These are phyloP conservation scores for Pelagia noctiluca DNA, from an alignment of 30 jellyfish, hydroid and myxozoan species.

Conservation along the genomic window DNA sequence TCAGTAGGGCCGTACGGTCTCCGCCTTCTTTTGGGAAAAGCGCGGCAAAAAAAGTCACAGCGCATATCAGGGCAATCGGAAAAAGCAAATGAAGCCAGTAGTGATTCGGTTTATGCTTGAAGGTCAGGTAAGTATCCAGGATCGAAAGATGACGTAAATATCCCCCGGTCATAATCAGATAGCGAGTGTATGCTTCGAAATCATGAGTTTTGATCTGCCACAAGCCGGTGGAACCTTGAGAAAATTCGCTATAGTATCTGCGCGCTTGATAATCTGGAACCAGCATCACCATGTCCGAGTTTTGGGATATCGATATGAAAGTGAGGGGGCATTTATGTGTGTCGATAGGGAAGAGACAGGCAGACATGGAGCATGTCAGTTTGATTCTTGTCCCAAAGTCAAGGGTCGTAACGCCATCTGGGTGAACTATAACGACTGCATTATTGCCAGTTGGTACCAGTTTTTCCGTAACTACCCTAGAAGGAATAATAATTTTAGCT, in stretches of 20 bases:
- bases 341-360: conserved; percentile 65
- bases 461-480: conserved; percentile 22
- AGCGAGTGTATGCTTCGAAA: background rate
- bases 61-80: conserved; percentile 41
- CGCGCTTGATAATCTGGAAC: background rate
- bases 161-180: no score
- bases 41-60: conserved; percentile 49
- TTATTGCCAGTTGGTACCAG: conserved; percentile 10
- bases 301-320: conserved; percentile 15
- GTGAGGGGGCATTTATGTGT: conserved; percentile 33
- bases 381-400: conserved; percentile 33
- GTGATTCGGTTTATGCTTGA: conserved; percentile 7
- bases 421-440: conserved; percentile 5
- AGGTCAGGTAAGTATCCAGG: background rate
- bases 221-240: conserved; percentile 41
- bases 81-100: conserved; percentile 37
- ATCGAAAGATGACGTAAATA: background rate
- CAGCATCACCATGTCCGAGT: background rate
- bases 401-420: conserved; percentile 31
- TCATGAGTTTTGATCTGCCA: background rate
- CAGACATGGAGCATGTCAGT: conserved; percentile 54
- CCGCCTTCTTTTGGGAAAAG: conserved; percentile 57
- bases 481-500: background rate
- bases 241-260: background rate
- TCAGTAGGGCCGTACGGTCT: conserved; percentile 46